These are phyloP conservation scores for Trichonephila clavipes DNA, from an alignment of 1,140 invertebrate genomes.

Conservation along the genomic window DNA sequence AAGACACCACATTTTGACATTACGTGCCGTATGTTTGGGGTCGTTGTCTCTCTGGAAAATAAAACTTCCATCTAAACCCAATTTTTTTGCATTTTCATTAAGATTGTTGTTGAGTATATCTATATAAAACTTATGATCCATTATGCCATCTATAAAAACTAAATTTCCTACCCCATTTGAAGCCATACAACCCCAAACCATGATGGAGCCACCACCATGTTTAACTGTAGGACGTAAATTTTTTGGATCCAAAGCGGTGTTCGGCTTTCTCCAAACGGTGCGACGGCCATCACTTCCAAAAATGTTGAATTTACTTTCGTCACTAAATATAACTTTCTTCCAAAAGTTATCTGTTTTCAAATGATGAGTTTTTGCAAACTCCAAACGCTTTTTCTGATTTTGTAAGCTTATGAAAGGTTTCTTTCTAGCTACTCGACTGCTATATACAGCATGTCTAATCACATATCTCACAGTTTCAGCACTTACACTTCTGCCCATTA, in stretches of 20 bases:
- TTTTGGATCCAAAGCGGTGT: conserved; percentile 25
- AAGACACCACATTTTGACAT: too few relatives aligned
- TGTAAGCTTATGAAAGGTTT: not conserved
- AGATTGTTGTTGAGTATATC: not conserved
- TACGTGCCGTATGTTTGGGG: too few relatives aligned
- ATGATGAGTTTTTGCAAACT: conserved; percentile 43
- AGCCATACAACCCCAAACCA: conserved; percentile 9
- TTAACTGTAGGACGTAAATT: conserved; percentile 41
- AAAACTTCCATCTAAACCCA: too few relatives aligned
- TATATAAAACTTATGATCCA: not conserved
- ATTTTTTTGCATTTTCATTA: too few relatives aligned
- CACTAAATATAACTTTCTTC: too few relatives aligned
- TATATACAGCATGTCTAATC: not conserved
- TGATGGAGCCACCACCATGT: too few relatives aligned
- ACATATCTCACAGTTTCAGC: not conserved
- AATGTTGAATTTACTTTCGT: too few relatives aligned
- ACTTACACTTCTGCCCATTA: not conserved
- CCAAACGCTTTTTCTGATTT: conserved; percentile 17
- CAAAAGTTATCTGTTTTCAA: too few relatives aligned
- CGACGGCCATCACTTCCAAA: conserved; percentile 36
- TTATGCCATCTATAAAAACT: not conserved
- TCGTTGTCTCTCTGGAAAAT: too few relatives aligned
- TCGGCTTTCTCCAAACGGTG: conserved; percentile 31
- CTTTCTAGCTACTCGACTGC: too few relatives aligned
- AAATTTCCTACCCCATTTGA: not conserved